These are phyloP conservation scores for Lagria hirta DNA, from an alignment of 2,888 invertebrate species.

Conservation along the genomic window DNA sequence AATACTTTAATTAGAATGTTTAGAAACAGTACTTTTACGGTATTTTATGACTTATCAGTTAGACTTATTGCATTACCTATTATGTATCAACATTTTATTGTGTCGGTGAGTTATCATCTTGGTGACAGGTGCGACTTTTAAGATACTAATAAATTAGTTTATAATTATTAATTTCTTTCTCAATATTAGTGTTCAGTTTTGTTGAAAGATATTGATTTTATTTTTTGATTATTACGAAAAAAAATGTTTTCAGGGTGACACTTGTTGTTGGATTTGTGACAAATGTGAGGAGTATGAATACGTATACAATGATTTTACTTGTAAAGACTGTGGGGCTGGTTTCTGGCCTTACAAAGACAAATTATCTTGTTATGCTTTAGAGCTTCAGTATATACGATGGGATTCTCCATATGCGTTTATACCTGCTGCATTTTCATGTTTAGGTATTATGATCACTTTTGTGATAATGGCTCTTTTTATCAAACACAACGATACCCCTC, in stretches of 20 bases:
- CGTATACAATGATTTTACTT: slow-evolving; percentile 66
- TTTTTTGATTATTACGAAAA: too few relatives aligned
- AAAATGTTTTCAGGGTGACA: slow-evolving; percentile 65
- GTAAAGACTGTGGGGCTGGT: slow-evolving; percentile 65
- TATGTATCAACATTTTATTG: too few relatives aligned
- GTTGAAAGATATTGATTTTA: too few relatives aligned
- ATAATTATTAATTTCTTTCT: too few relatives aligned
- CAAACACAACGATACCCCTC: slow-evolving; percentile 65
- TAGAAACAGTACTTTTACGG: too few relatives aligned
- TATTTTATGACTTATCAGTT: too few relatives aligned
- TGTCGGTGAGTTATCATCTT: too few relatives aligned
- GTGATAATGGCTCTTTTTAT: slow-evolving; percentile 64
- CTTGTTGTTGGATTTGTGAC: slow-evolving; percentile 79
- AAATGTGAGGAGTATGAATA: slow-evolving; percentile 70
- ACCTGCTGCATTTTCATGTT: slow-evolving; percentile 63
- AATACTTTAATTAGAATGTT: too few relatives aligned
- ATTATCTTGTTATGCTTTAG: slow-evolving; percentile 63
- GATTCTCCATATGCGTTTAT: slow-evolving; percentile 64
- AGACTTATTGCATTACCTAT: too few relatives aligned
- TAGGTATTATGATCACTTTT: slow-evolving; percentile 64
- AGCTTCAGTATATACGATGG: slow-evolving; percentile 67
- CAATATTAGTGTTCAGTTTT: too few relatives aligned
- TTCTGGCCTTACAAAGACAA: slow-evolving; percentile 65
- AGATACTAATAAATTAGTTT: too few relatives aligned
- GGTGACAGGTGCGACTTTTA: too few relatives aligned